phyloP scores from a whole-genome alignment of 1,140 invertebrate genomes.

The Pseudomyrmex dendroicus region DNA sequence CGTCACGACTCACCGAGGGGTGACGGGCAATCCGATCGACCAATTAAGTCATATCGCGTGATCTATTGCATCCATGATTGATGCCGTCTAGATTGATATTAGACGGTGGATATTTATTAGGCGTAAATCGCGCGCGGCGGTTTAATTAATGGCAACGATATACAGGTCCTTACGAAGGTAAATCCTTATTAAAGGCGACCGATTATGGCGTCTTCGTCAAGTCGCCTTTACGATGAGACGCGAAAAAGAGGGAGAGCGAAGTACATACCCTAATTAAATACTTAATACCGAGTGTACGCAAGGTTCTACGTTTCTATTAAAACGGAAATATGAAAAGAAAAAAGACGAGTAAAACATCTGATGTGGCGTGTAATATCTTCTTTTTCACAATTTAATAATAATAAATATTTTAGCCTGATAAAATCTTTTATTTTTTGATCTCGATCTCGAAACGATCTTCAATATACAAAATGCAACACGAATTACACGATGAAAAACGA shows the following conservation, averaged over 20 bases:
- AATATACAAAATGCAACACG: too few species aligned
- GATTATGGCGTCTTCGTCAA: background rate
- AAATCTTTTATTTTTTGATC: too few species aligned
- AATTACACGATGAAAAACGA: background rate
- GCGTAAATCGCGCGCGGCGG: constrained; percentile 22
- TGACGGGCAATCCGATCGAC: constrained; percentile 32
- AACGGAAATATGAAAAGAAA: too few species aligned
- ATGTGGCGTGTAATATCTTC: too few species aligned
- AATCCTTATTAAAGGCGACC: constrained; percentile 33
- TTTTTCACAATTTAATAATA: too few species aligned
- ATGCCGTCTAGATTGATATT: constrained; percentile 56
- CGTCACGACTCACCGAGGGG: background rate
- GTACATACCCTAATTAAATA: background rate
- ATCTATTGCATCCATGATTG: constrained; percentile 52
- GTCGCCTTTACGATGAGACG: background rate
- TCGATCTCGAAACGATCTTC: too few species aligned
- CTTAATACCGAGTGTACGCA: background rate
- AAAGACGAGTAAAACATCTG: too few species aligned
- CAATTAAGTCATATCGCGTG: constrained; percentile 56
- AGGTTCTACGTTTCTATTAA: too few species aligned
- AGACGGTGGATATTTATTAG: constrained; percentile 51
- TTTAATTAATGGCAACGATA: constrained; percentile 51
- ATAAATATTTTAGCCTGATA: too few species aligned
- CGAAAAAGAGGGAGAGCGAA: background rate
- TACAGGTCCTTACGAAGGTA: constrained; percentile 35